Conservation (phyloP, 2,888 invertebrate genomes). For the Lomographa bimaculata region DNA sequence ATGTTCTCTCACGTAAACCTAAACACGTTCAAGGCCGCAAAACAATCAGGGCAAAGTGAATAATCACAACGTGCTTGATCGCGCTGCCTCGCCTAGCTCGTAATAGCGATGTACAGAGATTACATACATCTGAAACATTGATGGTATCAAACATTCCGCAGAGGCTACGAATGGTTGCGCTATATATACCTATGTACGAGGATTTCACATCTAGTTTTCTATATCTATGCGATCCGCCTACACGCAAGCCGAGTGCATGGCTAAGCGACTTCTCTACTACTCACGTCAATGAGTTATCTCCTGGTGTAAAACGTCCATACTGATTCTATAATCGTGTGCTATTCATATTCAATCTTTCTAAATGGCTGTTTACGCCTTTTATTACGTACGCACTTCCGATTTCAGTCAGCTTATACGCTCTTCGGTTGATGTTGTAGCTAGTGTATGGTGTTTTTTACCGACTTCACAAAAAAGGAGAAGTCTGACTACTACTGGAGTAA, state of each 20-base stretch:
- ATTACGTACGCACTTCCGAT: slow-evolving; percentile 24
- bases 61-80: slow-evolving; percentile 34
- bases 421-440: slow-evolving; percentile 4
- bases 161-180: background rate
- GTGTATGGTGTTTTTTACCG: slow-evolving; percentile 4
- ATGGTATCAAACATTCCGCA: background rate
- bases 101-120: slow-evolving; percentile 2
- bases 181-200: no score
- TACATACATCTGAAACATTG: slow-evolving; percentile 4
- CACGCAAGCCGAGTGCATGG: no score
- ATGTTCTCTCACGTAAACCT: slow-evolving; percentile 33
- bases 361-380: slow-evolving; percentile 21
- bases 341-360: slow-evolving; percentile 31
- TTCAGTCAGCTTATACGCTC: slow-evolving; percentile 9
- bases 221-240: no score
- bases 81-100: slow-evolving; percentile 37
- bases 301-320: slow-evolving; percentile 5
- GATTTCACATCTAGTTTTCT: no score
- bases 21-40: slow-evolving; percentile 55
- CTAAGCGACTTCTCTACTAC: no score
- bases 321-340: slow-evolving; percentile 16
- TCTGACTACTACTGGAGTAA: no score
- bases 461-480: no score
- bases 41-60: slow-evolving; percentile 45
- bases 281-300: background rate